These are phyloP conservation scores for Psix sp. DNA, from an alignment of 1,140 invertebrate genomes.

Conservation along the genomic window DNA sequence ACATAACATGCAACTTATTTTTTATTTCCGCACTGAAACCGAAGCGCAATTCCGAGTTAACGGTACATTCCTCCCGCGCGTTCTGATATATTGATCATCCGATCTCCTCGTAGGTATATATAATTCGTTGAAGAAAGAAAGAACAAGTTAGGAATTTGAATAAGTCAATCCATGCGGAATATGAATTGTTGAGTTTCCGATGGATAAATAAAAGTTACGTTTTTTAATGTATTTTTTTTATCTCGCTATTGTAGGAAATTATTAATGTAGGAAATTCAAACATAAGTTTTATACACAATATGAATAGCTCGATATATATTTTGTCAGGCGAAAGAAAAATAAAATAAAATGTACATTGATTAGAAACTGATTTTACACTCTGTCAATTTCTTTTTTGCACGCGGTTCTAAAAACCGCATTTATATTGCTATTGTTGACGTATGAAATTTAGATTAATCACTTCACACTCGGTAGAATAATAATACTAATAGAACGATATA, in stretches of 20 bases:
- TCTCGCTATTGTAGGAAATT: conserved; percentile 33
- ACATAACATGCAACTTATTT: conserved; percentile 14
- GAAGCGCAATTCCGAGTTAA: conserved; percentile 47
- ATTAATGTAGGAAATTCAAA: too few species aligned
- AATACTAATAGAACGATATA: too few species aligned
- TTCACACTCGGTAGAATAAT: too few species aligned
- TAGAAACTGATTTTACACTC: too few species aligned
- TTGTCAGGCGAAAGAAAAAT: too few species aligned
- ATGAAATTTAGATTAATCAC: too few species aligned
- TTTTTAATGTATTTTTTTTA: conserved; percentile 45
- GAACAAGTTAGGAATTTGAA: conserved; percentile 56
- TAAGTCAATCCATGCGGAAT: conserved; percentile 41
- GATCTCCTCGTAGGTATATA: conserved; percentile 22
- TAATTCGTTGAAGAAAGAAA: conserved; percentile 13
- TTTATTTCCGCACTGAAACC: conserved; percentile 34
- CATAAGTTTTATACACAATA: too few species aligned
- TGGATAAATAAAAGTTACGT: conserved; percentile 35
- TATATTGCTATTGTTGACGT: too few species aligned
- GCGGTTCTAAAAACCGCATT: too few species aligned
- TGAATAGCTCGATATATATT: too few species aligned
- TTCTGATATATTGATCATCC: conserved; percentile 55
- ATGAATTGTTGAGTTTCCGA: conserved; percentile 37
- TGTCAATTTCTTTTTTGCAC: too few species aligned
- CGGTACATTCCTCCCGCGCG: conserved; percentile 47
- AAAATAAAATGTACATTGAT: too few species aligned